Evolutionary conservation across 2,797 vertebrate species (phyloP), one percentile per base, ranked within the genome.

Genomic region (Phataginus tetradactyla): DNA sequence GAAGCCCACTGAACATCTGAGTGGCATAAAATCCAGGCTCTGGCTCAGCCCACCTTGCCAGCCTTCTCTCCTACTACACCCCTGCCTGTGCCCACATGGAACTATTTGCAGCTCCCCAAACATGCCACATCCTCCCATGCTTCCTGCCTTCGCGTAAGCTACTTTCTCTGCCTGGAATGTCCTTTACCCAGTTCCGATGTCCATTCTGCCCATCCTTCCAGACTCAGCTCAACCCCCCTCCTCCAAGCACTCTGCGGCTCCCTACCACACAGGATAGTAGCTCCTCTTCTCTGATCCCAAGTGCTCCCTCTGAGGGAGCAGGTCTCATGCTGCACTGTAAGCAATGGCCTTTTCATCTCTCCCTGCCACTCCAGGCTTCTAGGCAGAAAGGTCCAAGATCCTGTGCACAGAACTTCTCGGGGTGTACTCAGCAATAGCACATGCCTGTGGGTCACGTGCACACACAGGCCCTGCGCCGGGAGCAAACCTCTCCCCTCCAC

Each of bases 21-120:
- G 21, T 64, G 78, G 86, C 95, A 95, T 59, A 68, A 45, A 51
- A 89, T 57, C 66, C 87, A 88, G 74, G 69, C 59, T 86, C 81
- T 69, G 78, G 94, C 59, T 95, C 84, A 90, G 83, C 83, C 74
- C 0, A 0, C 57, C 79, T 37, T 89, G 86, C 85, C 94, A 64
- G 71, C 72, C 93, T 94, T 68, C 69, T 88, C 90, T 61, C 81
- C 93, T 12, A 27, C 79, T 66, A 86, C 83, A 86, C 88, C 81
- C 79, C 79, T 13, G 0, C 27, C 71, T n/a, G 84, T n/a, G 1
- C 94, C 92, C 94, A 95, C 90, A 25, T 0, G 61, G 45, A 96
- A 86, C 93, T 96, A 94, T 94, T 37, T 96, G 92, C 59, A 95
- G 91, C 83, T 93, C 72, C 72, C 86, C 92, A 96, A 92, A 95